Evolutionary conservation across 2,888 invertebrate genomes (phyloP).

Genomic region (Coelopa pilipes): DNA sequence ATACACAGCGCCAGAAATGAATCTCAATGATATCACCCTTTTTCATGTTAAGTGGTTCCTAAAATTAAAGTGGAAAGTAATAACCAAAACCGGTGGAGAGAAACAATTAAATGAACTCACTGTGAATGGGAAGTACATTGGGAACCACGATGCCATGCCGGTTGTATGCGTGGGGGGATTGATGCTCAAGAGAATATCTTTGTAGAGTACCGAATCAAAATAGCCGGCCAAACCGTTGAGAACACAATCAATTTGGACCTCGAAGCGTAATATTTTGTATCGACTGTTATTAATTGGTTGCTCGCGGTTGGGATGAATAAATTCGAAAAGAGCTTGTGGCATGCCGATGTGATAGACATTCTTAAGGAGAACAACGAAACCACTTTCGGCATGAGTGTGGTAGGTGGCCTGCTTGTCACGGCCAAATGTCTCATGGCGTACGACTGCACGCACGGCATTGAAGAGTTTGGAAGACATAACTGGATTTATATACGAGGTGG

Average conservation of each 20-base stretch:
- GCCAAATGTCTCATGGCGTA: constrained; percentile 49
- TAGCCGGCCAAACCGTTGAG: constrained; percentile 96
- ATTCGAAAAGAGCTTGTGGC: constrained; percentile 77
- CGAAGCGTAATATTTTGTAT: constrained; percentile 76
- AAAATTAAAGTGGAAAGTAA: constrained; percentile 23
- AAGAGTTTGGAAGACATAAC: constrained; percentile 90
- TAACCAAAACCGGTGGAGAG: neutral
- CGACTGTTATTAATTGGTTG: constrained; percentile 77
- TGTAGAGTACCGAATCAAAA: constrained; percentile 89
- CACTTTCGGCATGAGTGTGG: constrained; percentile 74
- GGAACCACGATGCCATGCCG: constrained; percentile 99
- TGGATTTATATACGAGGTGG: constrained; percentile 92
- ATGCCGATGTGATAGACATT: constrained; percentile 64
- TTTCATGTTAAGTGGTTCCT: constrained; percentile 70
- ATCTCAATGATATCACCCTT: constrained; percentile 79
- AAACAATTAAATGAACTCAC: constrained; percentile 67
- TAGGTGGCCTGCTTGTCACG: constrained; percentile 54
- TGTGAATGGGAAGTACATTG: constrained; percentile 90
- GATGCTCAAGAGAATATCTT: constrained; percentile 87
- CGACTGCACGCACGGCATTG: constrained; percentile 74
- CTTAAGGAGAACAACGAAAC: constrained; percentile 86
- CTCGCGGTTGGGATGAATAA: constrained; percentile 88
- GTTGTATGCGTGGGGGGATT: constrained; percentile 87
- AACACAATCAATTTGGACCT: constrained; percentile 78
- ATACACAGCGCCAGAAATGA: constrained; percentile 88